These are phyloP conservation scores for Epirrhoe tristata DNA, from an alignment of 2,888 invertebrate species.

Conservation along the genomic window DNA sequence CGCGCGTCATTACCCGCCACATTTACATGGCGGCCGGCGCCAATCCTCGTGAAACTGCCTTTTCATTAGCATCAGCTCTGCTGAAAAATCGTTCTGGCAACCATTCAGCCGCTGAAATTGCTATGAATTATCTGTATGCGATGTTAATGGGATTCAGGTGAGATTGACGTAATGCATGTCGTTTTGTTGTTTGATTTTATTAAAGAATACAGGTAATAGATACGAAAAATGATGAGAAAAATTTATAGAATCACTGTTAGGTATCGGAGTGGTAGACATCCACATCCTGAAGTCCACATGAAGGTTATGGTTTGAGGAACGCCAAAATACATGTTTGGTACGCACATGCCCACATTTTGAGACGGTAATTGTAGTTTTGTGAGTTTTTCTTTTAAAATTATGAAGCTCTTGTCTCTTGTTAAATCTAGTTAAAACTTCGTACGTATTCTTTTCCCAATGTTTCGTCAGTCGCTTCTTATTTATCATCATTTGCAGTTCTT, in stretches of 20 bases:
- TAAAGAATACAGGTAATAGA: no score
- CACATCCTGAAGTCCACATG: no score
- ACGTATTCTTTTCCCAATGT: no score
- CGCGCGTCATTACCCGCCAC: slow-evolving; percentile 77
- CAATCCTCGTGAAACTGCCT: slow-evolving; percentile 83
- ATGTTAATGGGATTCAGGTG: slow-evolving; percentile 15
- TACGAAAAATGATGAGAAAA: no score
- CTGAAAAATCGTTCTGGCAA: slow-evolving; percentile 78
- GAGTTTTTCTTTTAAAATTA: no score
- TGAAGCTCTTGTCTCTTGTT: no score
- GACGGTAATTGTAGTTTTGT: not conserved
- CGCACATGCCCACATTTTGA: no score
- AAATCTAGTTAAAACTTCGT: no score
- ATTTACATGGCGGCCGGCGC: slow-evolving; percentile 81
- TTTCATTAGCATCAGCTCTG: slow-evolving; percentile 82
- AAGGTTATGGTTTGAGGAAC: no score
- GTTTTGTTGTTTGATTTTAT: not conserved
- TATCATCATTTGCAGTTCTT: not conserved
- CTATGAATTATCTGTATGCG: slow-evolving; percentile 44
- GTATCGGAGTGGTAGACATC: no score
- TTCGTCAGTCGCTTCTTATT: not conserved
- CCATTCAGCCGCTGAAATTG: slow-evolving; percentile 56
- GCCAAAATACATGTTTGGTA: no score
- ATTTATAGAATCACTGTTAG: no score
- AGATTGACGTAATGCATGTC: not conserved